Conservation (phyloP, 2,888 invertebrate species). For the Agriopis aurantiaria region DNA sequence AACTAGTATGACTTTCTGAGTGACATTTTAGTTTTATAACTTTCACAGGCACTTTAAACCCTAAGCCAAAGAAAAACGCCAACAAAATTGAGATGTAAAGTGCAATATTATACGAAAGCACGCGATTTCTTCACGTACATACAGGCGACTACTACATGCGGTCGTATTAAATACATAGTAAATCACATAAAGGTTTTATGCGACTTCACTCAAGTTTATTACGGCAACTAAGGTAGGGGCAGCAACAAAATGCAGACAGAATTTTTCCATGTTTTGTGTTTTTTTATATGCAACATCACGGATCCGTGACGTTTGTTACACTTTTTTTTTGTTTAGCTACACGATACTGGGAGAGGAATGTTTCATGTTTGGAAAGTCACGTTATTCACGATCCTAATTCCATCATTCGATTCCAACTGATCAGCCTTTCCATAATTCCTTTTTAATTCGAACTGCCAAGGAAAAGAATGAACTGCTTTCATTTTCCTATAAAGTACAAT, state of each 20-base stretch:
- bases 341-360: too few relatives aligned
- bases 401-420: too few relatives aligned
- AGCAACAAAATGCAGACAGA: conserved; percentile 12
- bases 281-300: not conserved
- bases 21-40: not conserved
- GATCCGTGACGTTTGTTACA: not conserved
- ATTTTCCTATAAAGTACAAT: too few relatives aligned
- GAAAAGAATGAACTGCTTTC: too few relatives aligned
- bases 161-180: conserved; percentile 80
- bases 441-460: too few relatives aligned
- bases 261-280: not conserved
- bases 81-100: conserved; percentile 47
- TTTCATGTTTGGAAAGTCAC: too few relatives aligned
- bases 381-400: too few relatives aligned
- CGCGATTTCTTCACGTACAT: conserved; percentile 38
- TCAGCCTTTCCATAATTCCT: too few relatives aligned
- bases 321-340: too few relatives aligned
- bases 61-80: conserved; percentile 15
- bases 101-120: conserved; percentile 40
- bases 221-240: conserved; percentile 47
- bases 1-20: not conserved
- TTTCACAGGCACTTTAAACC: conserved; percentile 18
- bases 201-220: conserved; percentile 75
- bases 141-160: conserved; percentile 53
- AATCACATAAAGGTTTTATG: conserved; percentile 82